These are phyloP conservation scores for Sebastes hubbsi DNA, from an alignment of 2,797 vertebrate genomes.

Conservation along the genomic window DNA sequence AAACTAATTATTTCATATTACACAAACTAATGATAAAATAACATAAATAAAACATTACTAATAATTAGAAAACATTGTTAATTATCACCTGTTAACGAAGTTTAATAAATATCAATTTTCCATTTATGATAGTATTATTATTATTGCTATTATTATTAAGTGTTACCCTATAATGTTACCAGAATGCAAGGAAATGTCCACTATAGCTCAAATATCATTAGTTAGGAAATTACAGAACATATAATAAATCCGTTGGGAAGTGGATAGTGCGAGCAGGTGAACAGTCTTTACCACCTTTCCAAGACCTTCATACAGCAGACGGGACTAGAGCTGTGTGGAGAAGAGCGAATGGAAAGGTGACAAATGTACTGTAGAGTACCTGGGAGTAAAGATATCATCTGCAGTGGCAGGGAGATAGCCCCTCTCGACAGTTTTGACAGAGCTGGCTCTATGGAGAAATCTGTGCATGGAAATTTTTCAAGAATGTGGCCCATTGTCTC, in stretches of 20 bases:
- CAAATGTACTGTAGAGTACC: constrained; percentile 10
- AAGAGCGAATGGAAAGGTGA: not conserved
- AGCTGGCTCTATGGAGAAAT: not conserved
- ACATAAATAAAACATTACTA: no score
- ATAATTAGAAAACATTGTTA: no score
- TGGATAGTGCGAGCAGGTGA: not conserved
- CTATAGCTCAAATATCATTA: not conserved
- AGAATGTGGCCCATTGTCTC: not conserved
- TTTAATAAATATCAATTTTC: no score
- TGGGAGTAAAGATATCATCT: constrained; percentile 29
- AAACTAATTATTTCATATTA: no score
- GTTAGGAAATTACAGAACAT: constrained; percentile 8
- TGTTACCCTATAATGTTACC: fast-evolving
- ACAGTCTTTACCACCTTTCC: not conserved
- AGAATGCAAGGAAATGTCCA: not conserved
- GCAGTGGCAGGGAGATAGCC: constrained; percentile 16
- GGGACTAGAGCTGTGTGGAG: not conserved
- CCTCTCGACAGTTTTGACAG: constrained; percentile 15
- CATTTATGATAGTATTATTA: no score
- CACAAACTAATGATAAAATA: no score
- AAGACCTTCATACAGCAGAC: not conserved
- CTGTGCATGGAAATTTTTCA: not conserved
- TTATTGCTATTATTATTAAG: no score
- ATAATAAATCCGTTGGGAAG: not conserved
- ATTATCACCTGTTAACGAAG: no score